Conservation (phyloP, 1,140 invertebrate genomes). For the Paracyclopina nana region DNA sequence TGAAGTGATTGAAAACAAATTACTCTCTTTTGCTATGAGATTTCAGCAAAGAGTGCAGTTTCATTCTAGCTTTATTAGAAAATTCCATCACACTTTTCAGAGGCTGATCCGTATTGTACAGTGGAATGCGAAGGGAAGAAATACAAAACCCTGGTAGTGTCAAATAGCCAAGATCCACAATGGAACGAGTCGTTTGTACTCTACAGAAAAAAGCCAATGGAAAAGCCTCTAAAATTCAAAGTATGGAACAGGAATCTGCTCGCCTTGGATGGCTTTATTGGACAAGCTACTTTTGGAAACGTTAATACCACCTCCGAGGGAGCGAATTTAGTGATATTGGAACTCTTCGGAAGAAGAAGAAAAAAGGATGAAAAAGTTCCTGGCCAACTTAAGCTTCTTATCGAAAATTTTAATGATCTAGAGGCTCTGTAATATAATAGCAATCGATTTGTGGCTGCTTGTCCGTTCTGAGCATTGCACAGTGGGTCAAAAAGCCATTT, state of each 20-base stretch:
- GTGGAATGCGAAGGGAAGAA: constrained; percentile 34
- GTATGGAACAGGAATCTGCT: constrained; percentile 29
- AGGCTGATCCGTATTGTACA: constrained; percentile 34
- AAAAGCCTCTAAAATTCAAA: constrained; percentile 27
- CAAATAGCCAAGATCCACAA: constrained; percentile 30
- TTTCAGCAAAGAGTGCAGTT: background rate
- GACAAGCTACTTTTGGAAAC: constrained; percentile 23
- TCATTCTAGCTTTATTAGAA: constrained; percentile 1
- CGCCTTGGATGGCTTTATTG: constrained; percentile 28
- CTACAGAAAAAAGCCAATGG: constrained; percentile 29
- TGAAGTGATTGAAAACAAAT: background rate
- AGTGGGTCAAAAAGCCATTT: too few species aligned
- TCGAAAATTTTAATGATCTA: constrained; percentile 6
- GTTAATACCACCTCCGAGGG: constrained; percentile 1
- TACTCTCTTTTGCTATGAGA: background rate
- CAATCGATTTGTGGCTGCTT: background rate
- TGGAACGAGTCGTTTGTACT: constrained; percentile 34
- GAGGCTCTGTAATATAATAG: background rate
- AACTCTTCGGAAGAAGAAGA: background rate
- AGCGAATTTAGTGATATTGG: background rate
- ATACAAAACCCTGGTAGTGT: constrained; percentile 26
- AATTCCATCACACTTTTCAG: constrained; percentile 19
- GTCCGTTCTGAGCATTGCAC: too few species aligned
- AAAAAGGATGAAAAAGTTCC: background rate
- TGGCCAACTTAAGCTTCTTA: background rate